A percentile compares a stretch with the other conserved stretches of the same genome.
Evolutionary conservation across 2,888 invertebrate species (phyloP).

Genomic region (Caenorhabditis sinica): DNA sequence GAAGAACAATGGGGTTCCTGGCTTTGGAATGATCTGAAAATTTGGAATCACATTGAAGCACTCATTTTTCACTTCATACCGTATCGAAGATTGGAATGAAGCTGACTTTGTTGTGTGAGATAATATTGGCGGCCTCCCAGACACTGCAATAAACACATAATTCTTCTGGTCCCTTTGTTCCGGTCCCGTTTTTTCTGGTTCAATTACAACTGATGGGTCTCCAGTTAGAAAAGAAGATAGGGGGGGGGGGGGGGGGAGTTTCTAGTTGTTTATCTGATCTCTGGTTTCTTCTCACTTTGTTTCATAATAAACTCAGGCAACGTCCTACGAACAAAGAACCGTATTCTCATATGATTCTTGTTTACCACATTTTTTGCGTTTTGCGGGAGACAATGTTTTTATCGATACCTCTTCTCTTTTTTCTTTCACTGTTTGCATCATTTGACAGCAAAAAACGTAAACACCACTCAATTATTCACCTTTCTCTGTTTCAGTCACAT

Average conservation of each 20-base stretch:
- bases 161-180: constrained; percentile 23
- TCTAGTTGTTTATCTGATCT: constrained; percentile 56
- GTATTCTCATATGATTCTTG: constrained; percentile 60
- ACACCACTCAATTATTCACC: constrained; percentile 49
- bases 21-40: constrained; percentile 66
- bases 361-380: constrained; percentile 42
- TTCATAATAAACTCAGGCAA: constrained; percentile 56
- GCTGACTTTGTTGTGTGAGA: constrained; percentile 80
- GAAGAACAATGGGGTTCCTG: constrained; percentile 67
- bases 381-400: constrained; percentile 42
- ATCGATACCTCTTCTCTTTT: constrained; percentile 43
- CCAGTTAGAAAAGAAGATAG: constrained; percentile 6
- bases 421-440: constrained; percentile 38
- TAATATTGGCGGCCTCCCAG: constrained; percentile 81
- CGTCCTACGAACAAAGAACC: constrained; percentile 57
- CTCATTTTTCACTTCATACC: constrained; percentile 9
- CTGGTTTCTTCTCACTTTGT: constrained; percentile 55
- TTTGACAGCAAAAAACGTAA: constrained; percentile 56
- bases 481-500: constrained; percentile 18
- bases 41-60: background rate
- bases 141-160: constrained; percentile 69
- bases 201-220: constrained; percentile 27
- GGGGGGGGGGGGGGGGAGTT: background rate
- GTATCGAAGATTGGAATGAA: constrained; percentile 79
- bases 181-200: background rate